Conservation (phyloP, 2,888 invertebrate species). For the Drosophila basisetae region DNA sequence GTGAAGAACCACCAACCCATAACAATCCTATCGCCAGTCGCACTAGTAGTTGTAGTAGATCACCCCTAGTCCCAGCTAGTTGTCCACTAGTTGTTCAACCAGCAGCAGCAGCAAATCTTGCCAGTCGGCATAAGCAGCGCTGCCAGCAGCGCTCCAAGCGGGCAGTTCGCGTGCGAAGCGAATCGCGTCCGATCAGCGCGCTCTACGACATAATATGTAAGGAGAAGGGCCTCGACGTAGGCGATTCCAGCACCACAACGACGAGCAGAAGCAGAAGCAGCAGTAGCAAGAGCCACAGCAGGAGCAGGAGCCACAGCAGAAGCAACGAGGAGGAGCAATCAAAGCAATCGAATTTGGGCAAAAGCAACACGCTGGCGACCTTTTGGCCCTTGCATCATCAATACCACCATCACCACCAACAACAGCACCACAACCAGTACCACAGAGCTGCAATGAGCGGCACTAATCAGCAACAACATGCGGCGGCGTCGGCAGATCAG, state of each 20-base stretch:
- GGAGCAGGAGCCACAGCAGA: slow-evolving; percentile 24
- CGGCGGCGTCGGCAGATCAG: slow-evolving; percentile 27
- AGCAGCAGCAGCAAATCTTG: slow-evolving; percentile 49
- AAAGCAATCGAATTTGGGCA: slow-evolving; percentile 18
- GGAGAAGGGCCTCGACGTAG: slow-evolving; percentile 84
- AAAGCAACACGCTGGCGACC: slow-evolving; percentile 72
- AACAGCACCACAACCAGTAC: slow-evolving; percentile 10
- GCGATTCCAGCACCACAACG: slow-evolving; percentile 68
- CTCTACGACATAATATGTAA: slow-evolving; percentile 86
- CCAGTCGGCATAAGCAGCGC: slow-evolving; percentile 80
- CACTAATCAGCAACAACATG: slow-evolving; percentile 24
- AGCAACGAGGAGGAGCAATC: slow-evolving; percentile 9
- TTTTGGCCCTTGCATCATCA: slow-evolving; percentile 72
- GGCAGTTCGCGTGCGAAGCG: slow-evolving; percentile 84
- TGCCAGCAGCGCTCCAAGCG: slow-evolving; percentile 81
- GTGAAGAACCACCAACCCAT: slow-evolving; percentile 58
- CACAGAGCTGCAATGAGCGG: slow-evolving; percentile 54
- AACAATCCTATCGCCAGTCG: slow-evolving; percentile 15
- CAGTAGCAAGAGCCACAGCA: slow-evolving; percentile 38
- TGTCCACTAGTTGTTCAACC: slow-evolving; percentile 56
- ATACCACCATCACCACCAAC: slow-evolving; percentile 15
- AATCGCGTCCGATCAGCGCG: slow-evolving; percentile 85
- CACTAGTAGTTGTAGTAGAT: slow-evolving; percentile 42
- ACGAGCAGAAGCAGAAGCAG: slow-evolving; percentile 42
- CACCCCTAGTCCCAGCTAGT: slow-evolving; percentile 67